phyloP scores from a whole-genome alignment of 2,113 vertebrate genomes.

The Oncorhynchus gorbuscha region DNA sequence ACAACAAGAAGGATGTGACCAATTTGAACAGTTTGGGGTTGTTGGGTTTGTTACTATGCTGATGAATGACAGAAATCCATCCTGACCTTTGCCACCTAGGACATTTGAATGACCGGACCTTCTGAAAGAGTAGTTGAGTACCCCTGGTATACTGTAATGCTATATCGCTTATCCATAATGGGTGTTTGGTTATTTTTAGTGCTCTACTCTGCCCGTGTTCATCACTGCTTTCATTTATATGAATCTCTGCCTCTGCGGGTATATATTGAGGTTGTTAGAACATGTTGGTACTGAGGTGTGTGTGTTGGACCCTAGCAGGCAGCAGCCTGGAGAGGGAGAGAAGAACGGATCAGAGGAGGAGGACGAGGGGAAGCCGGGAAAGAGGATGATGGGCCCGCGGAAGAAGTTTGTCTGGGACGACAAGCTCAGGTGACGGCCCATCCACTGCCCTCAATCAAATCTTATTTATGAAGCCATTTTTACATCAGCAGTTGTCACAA shows the following conservation, averaged over 20 bases:
- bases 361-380: conserved; percentile 95
- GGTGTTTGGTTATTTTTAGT: background rate
- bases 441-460: background rate
- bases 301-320: conserved; percentile 66
- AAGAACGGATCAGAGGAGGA: conserved; percentile 95
- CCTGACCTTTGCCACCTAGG: no score
- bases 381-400: conserved; percentile 91
- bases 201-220: background rate
- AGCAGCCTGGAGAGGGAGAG: conserved; percentile 89
- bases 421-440: conserved; percentile 82
- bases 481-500: background rate
- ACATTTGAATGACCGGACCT: no score
- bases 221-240: background rate
- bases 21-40: no score
- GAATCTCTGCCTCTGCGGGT: no score
- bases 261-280: no score
- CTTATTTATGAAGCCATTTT: no score
- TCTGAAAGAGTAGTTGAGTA: no score
- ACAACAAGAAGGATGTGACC: no score
- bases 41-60: no score
- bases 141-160: no score
- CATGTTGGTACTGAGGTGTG: background rate
- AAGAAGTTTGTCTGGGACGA: conserved; percentile 98
- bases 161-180: no score
- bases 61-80: no score